These are phyloP conservation scores for Parnassius glacialis DNA, from an alignment of 2,888 invertebrate species.

Conservation along the genomic window DNA sequence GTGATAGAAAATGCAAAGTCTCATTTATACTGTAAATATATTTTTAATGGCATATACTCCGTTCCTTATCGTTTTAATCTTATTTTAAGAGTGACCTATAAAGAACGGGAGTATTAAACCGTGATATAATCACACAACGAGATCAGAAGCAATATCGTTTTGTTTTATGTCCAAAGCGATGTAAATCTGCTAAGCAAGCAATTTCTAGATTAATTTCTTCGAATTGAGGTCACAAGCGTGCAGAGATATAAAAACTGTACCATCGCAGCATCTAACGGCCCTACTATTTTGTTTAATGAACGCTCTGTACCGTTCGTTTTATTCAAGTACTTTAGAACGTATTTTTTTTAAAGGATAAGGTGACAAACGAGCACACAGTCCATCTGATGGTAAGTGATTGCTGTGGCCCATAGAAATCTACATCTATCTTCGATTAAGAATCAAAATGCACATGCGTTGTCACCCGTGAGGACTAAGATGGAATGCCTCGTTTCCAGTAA, in stretches of 20 bases:
- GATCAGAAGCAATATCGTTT: constrained; percentile 29
- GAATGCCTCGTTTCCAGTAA: no score
- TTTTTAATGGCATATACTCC: background rate
- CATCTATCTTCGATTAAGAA: no score
- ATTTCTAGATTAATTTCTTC: constrained; percentile 73
- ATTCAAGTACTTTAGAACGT: no score
- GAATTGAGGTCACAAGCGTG: constrained; percentile 53
- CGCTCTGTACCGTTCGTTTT: no score
- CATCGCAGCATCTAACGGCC: constrained; percentile 35
- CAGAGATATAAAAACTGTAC: constrained; percentile 58
- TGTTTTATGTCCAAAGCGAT: constrained; percentile 52
- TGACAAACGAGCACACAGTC: no score
- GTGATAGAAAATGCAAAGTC: no score
- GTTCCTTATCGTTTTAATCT: background rate
- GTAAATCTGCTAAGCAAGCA: constrained; percentile 70
- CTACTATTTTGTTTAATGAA: constrained; percentile 5
- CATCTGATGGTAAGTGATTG: no score
- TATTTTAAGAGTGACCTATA: background rate
- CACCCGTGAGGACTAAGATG: no score
- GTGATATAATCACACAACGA: constrained; percentile 11
- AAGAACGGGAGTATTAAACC: constrained; percentile 7
- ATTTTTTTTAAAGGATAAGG: no score
- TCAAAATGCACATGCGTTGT: no score
- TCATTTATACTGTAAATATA: no score
- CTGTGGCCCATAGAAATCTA: no score